Percentiles rank a stretch among this genome's conserved stretches.
phyloP scores from a whole-genome alignment of 53 echinoderm and acorn worm genomes.

The Hippasteria phrygiana region DNA sequence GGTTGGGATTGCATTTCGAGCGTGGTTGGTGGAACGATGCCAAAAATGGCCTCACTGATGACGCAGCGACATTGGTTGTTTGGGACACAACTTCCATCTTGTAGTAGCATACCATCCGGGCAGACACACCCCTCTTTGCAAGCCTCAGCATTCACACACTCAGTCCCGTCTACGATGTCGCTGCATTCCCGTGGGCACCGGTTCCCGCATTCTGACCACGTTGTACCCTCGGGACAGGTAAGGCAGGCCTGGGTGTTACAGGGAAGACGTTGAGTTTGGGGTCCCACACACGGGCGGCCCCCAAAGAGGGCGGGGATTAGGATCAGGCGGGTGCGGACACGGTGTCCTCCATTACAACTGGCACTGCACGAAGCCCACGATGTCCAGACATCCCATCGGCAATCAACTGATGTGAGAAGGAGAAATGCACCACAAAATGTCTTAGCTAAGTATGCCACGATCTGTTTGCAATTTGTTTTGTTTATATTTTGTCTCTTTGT shows the following conservation, averaged over 20 bases:
- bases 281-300: constrained; percentile 54
- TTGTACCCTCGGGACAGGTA: constrained; percentile 56
- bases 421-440: not conserved
- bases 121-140: constrained; percentile 71
- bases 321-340: constrained; percentile 61
- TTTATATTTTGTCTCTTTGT: no score
- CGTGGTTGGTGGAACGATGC: not conserved
- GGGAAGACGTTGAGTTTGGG: constrained; percentile 21
- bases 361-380: constrained; percentile 69
- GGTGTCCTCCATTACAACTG: constrained; percentile 65
- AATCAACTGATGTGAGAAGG: constrained; percentile 54
- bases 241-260: constrained; percentile 71
- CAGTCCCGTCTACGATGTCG: constrained; percentile 65
- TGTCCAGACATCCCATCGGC: constrained; percentile 61
- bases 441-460: no score
- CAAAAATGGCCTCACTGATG: constrained; percentile 41
- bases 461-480: no score
- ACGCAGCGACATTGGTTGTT: constrained; percentile 70
- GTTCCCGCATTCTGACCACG: constrained; percentile 59
- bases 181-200: constrained; percentile 65
- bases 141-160: constrained; percentile 48
- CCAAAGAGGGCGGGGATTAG: constrained; percentile 64
- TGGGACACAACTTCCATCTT: constrained; percentile 67
- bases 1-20: not conserved
- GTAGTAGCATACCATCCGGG: constrained; percentile 72